Evolutionary conservation across 2,888 invertebrate species (phyloP).

Genomic region (Orchesella flavescens): DNA sequence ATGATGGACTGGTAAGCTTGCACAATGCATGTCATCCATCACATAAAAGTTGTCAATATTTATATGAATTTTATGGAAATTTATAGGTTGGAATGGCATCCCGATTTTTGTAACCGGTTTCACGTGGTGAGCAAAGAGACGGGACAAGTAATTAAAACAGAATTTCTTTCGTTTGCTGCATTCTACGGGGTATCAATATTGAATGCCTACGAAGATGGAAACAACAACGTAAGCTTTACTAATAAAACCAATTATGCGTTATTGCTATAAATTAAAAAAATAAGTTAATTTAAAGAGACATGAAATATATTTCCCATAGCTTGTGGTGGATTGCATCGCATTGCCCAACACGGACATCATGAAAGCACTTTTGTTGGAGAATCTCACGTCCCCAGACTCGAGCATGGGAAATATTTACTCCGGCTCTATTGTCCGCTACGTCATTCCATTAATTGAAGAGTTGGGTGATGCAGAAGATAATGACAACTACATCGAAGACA

Average conservation of each 20-base stretch:
- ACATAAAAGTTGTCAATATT: constrained; percentile 63
- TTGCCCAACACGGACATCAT: constrained; percentile 49
- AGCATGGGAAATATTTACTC: constrained; percentile 42
- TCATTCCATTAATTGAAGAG: constrained; percentile 30
- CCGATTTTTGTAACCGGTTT: constrained; percentile 73
- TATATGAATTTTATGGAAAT: neutral
- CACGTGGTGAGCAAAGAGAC: constrained; percentile 74
- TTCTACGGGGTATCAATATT: constrained; percentile 73
- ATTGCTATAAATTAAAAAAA: neutral
- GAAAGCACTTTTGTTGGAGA: constrained; percentile 48
- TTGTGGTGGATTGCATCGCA: constrained; percentile 49
- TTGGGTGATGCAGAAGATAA: constrained; percentile 38
- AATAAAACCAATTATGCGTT: no score
- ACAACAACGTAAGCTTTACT: constrained; percentile 50
- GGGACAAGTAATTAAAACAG: constrained; percentile 73
- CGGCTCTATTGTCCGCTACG: constrained; percentile 50
- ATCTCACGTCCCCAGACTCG: constrained; percentile 35
- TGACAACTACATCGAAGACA: constrained; percentile 50
- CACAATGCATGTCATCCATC: no score
- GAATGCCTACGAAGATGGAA: constrained; percentile 50
- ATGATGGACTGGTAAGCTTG: constrained; percentile 74
- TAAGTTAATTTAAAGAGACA: neutral
- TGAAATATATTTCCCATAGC: neutral
- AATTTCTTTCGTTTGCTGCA: constrained; percentile 74
- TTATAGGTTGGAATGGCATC: constrained; percentile 63